These are phyloP conservation scores for Tridacna crocea DNA, from an alignment of 2,888 invertebrate genomes.

Conservation along the genomic window DNA sequence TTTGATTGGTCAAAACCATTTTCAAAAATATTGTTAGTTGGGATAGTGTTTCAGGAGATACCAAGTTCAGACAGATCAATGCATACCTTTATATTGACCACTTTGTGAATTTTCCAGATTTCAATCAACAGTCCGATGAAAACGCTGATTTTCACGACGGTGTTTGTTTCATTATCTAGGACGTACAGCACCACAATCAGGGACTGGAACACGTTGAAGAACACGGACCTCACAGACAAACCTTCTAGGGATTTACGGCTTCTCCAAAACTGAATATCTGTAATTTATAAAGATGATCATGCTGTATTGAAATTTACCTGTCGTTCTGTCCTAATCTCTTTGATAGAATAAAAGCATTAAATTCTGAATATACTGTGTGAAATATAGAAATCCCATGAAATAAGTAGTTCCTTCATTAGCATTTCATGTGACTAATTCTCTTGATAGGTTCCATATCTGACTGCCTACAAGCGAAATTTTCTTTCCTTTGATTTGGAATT, in stretches of 20 bases:
- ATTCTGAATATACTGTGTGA: not conserved
- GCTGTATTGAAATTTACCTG: not conserved
- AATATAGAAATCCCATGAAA: not conserved
- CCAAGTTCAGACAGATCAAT: no score
- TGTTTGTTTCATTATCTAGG: slow-evolving; percentile 99
- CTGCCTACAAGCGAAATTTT: no score
- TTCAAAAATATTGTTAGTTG: no score
- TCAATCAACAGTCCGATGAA: slow-evolving; percentile 97
- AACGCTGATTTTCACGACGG: slow-evolving; percentile 96
- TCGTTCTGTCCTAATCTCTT: no score
- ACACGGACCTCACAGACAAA: slow-evolving; percentile 97
- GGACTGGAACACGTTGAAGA: slow-evolving; percentile 99
- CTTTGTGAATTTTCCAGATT: slow-evolving; percentile 99
- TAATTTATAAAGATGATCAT: slow-evolving; percentile 18
- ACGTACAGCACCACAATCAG: slow-evolving; percentile 97
- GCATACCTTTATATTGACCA: slow-evolving; percentile 85
- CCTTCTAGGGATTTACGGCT: slow-evolving; percentile 98
- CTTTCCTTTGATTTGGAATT: no score
- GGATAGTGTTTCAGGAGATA: no score
- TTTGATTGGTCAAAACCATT: no score
- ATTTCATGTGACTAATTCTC: no score
- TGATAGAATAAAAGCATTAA: no score
- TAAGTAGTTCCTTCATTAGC: not conserved
- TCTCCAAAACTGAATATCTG: slow-evolving; percentile 99
- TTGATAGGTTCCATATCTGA: no score